Conservation (phyloP, 2,797 vertebrate species). For the Margarornis squamiger region DNA sequence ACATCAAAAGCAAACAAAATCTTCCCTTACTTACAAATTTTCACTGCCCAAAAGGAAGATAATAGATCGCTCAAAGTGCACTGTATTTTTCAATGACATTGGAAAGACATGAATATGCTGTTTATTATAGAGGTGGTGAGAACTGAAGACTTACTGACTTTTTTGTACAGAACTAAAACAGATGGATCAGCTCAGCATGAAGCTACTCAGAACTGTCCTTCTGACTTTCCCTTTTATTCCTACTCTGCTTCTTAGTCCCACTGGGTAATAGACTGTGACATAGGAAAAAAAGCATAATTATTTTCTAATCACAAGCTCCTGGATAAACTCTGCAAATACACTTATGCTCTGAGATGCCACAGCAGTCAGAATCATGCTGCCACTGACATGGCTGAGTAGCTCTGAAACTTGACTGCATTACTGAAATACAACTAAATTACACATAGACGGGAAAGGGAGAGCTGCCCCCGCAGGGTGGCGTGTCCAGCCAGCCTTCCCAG, state of each 20-base stretch:
- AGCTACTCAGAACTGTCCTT: background rate
- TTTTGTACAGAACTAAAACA: background rate
- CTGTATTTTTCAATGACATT: background rate
- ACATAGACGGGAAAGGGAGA: background rate
- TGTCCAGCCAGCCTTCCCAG: background rate
- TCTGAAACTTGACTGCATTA: background rate
- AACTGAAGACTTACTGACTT: background rate
- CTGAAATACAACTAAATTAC: background rate
- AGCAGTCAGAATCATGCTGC: background rate
- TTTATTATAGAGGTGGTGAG: background rate
- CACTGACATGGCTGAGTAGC: background rate
- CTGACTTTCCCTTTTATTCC: background rate
- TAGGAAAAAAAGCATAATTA: background rate
- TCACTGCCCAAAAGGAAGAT: background rate
- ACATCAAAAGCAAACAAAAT: background rate
- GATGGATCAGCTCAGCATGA: background rate
- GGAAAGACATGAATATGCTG: background rate
- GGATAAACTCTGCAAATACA: background rate
- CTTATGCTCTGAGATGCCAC: background rate
- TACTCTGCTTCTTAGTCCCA: background rate
- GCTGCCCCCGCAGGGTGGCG: rapidly evolving
- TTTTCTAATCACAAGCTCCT: background rate
- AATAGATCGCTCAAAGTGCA: background rate
- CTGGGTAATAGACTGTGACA: background rate
- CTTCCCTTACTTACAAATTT: background rate